Base-by-base conservation (phyloP, 2,797 vertebrate genomes). In the Carapus acus region DNA sequence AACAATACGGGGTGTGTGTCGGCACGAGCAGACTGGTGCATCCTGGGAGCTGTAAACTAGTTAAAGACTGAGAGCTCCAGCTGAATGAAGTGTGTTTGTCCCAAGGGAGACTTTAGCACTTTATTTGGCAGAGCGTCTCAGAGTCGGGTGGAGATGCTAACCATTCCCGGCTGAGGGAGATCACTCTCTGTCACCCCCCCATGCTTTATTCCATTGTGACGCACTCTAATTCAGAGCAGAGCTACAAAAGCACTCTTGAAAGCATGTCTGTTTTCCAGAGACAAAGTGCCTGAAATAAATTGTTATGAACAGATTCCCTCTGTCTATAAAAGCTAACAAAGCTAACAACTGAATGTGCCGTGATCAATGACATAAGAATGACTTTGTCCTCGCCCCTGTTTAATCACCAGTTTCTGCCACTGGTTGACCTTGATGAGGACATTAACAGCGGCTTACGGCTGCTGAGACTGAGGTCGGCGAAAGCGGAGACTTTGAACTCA, bases 221-320 rank as follows among this genome's bases (percentile, higher is more conserved):
- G 67, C 57, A 61, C 64, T 58, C 57, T 76, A 76, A 83, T 74
- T 76, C 57, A 80, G 76, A 85, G 79, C 75, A 81, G 78, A 81
- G 49, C 61, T 36, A 33, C 4, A 33, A 5, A 3, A 33, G n/a
- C 24, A 27, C 4, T 9, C 9, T 5, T 27, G 9, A 4, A 27
- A 9, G 24, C 24, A 27, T 4, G 9, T 27, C 4, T 5, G 5
- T 27, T 4, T 27, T 27, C 24, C 24, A 27, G 9, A 27, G 24
- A 4, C 24, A 27, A 27, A 4, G 9, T 5, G 24, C 24, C 24
- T 27, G 5, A 27, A 27, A 27, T 27, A 27, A 4, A 27, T 27
- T n/a, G n/a, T n/a, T n/a, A n/a, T n/a, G n/a, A n/a, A n/a, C n/a
- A n/a, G n/a, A n/a, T n/a, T n/a, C n/a, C n/a, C n/a, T n/a, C n/a